Base-by-base conservation (phyloP, 2,888 invertebrate genomes). In the Pardosa pseudoannulata region DNA sequence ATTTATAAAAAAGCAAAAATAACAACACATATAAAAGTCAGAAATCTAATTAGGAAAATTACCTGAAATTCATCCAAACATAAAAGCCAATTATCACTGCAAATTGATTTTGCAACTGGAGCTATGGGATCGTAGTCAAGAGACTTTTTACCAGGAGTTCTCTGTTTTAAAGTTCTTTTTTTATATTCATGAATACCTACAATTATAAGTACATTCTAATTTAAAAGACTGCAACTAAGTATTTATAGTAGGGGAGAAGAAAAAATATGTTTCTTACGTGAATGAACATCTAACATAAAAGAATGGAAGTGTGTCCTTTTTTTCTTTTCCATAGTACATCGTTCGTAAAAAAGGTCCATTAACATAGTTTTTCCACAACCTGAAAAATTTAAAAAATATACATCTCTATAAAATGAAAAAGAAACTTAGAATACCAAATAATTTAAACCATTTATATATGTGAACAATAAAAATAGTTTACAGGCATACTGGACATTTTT, bases 41-140 rank as follows among this genome's bases (percentile, higher is more conserved):
- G n/a, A n/a, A n/a, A n/a, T n/a, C n/a, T n/a, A n/a, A n/a, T n/a
- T n/a, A n/a, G 9, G 39, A 27, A 36, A 7, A 27, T 29, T 85
- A 96, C 98, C 94, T 99, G 98, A 93, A 98, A 98, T 92, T 98
- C 99, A 93, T 99, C 99, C 92, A 99, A 98, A 92, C 99, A 99
- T 88, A 99, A 94, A 32, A 99, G 93, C 96, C 97, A 98, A 28
- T 96, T 94, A 90, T 96, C 95, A 72, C 95, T 93, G 31, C 95
- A 94, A 88, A 99, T 97, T 89, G 94, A 94, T 89, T 95, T 94
- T 13, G 98, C 99, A 0, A 99, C 97, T 5, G 97, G 96, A 29
- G 96, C 95, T 87, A 99, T 98, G 0, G 99, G 98, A 92, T 99
- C 99, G 92, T 96, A 98, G 0, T 95, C 94, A 89, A 89, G 90